Evolutionary conservation across 2,797 vertebrate genomes (phyloP).

Genomic region (Hippocampus kuda): DNA sequence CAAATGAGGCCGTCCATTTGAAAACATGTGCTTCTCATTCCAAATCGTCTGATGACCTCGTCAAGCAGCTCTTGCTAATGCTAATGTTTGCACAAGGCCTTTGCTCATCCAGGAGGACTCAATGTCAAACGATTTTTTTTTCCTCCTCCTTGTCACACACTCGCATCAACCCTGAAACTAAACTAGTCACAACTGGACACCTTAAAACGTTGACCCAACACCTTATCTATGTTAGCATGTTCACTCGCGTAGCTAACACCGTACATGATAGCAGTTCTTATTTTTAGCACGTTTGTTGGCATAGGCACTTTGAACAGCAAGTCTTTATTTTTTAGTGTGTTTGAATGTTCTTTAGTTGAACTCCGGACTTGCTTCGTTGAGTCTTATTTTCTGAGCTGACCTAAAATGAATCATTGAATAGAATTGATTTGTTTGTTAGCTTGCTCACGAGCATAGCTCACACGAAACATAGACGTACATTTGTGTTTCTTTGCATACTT

Average conservation of each 20-base stretch:
- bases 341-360: not conserved
- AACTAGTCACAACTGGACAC: not conserved
- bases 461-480: not conserved
- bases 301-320: not conserved
- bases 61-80: not conserved
- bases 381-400: not conserved
- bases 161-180: too few relatives aligned
- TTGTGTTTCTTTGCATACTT: not conserved
- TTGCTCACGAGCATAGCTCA: not conserved
- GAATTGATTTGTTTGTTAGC: not conserved
- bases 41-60: not conserved
- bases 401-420: not conserved
- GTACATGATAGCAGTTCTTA: not conserved
- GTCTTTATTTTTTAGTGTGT: not conserved
- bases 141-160: not conserved
- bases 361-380: not conserved
- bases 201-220: not conserved
- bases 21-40: not conserved
- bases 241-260: not conserved
- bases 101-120: too few relatives aligned
- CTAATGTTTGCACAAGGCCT: too few relatives aligned
- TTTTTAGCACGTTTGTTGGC: not conserved
- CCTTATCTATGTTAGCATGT: not conserved
- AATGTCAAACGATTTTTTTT: not conserved
- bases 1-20: not conserved